A percentile compares a stretch with the other conserved stretches of the same genome.
Evolutionary conservation across 1,140 invertebrate species (phyloP).

Genomic region (Trachymyrmex cornetzi): DNA sequence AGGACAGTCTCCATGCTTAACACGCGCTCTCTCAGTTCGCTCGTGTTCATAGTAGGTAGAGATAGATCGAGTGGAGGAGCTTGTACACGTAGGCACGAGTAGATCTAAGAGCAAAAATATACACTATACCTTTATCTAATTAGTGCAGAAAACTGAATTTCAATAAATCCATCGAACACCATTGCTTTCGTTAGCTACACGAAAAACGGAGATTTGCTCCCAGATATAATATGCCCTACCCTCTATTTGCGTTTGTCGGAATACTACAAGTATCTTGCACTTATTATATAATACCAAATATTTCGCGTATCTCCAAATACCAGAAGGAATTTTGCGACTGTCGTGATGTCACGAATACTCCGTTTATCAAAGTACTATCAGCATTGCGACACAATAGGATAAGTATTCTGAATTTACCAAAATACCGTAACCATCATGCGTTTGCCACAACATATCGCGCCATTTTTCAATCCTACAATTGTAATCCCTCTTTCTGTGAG

Average conservation of each 20-base stretch:
- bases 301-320: slow-evolving; percentile 13
- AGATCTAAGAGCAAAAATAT: slow-evolving; percentile 39
- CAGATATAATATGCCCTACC: slow-evolving; percentile 19
- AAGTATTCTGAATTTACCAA: slow-evolving; percentile 25
- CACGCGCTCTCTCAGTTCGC: background rate
- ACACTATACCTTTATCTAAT: slow-evolving; percentile 22
- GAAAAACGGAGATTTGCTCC: slow-evolving; percentile 22
- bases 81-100: slow-evolving; percentile 2
- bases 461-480: slow-evolving; percentile 36
- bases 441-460: slow-evolving; percentile 47
- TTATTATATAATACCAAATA: slow-evolving; percentile 28
- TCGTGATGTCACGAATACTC: background rate
- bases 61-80: slow-evolving; percentile 16
- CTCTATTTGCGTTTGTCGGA: slow-evolving; percentile 8
- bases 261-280: slow-evolving; percentile 40
- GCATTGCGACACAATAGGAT: slow-evolving; percentile 20
- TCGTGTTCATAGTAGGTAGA: slow-evolving; percentile 13
- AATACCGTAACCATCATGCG: slow-evolving; percentile 32
- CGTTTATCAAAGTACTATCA: slow-evolving; percentile 1
- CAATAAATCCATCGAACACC: background rate
- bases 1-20: slow-evolving; percentile 45
- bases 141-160: background rate
- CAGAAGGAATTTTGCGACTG: slow-evolving; percentile 16
- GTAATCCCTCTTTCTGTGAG: slow-evolving; percentile 34
- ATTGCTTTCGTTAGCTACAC: background rate